Conservation (phyloP, 1,140 invertebrate genomes). For the Euura lappo region DNA sequence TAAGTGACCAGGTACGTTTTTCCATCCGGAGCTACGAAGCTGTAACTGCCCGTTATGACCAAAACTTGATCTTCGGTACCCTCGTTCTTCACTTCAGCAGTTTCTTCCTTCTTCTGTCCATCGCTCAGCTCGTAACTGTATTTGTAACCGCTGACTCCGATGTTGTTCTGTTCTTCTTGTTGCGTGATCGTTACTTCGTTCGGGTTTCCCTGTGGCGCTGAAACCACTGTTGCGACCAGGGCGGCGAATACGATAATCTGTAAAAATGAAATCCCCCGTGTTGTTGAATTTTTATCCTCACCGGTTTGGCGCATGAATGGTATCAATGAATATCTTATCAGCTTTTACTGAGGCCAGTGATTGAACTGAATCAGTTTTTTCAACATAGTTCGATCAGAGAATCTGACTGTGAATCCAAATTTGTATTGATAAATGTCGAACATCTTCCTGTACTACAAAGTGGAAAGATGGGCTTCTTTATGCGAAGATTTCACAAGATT, state of each 20-base stretch:
- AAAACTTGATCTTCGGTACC: conserved; percentile 55
- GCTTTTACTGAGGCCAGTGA: too few relatives aligned
- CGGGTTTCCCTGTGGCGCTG: conserved; percentile 47
- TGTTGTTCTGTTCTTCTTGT: conserved; percentile 57
- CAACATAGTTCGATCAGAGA: too few relatives aligned
- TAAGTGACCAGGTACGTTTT: conserved; percentile 58
- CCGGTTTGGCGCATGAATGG: too few relatives aligned
- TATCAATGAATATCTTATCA: too few relatives aligned
- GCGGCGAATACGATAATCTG: conserved; percentile 45
- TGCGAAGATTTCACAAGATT: too few relatives aligned
- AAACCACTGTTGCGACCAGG: conserved; percentile 34
- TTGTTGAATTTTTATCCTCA: background rate
- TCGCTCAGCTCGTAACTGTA: conserved; percentile 59
- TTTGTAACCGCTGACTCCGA: conserved; percentile 55
- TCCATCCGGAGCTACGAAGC: conserved; percentile 50
- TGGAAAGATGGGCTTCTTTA: too few relatives aligned
- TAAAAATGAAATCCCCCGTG: conserved; percentile 11
- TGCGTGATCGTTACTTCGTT: conserved; percentile 54
- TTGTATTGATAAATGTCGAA: too few relatives aligned
- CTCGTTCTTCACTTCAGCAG: conserved; percentile 51
- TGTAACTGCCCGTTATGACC: conserved; percentile 53
- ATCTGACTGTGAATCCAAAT: too few relatives aligned
- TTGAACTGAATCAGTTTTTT: too few relatives aligned
- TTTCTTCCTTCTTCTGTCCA: conserved; percentile 57
- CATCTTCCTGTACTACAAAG: too few relatives aligned